Evolutionary conservation across 2,888 invertebrate species (phyloP), one percentile per base, ranked within the genome.

Genomic region (Punctoribates punctum): DNA sequence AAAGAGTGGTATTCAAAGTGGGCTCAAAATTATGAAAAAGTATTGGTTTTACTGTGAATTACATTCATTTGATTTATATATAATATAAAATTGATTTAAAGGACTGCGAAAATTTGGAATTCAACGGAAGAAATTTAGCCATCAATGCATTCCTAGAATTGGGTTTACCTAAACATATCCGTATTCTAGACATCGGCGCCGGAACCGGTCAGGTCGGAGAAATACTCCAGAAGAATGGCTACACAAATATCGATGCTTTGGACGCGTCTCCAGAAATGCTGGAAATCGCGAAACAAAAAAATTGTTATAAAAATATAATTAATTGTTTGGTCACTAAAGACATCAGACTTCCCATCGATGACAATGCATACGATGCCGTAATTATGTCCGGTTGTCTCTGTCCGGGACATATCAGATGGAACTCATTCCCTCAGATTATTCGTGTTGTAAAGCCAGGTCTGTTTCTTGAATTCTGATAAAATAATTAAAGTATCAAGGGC

Each of bases 221-320:
- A 48, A 20, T 57, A n/a, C 51, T 77, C 4, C n/a, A n/a, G n/a
- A n/a, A n/a, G n/a, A n/a, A 17, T 25, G 77, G 73, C 5, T 77
- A 76, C 54, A 42, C 51, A 20, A 75, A 77, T 46, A 1, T 77
- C 8, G 74, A 77, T 27, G 75, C 75, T 9, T n/a, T 77, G 2
- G 77, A 76, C 34, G 72, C 72, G 20, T 34, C 42, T 23, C 75
- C 75, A 29, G 42, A 74, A 38, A 76, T 77, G 77, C 34, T 77
- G 4, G 70, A 20, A 9, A 73, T 27, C 17, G 62, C 74, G 13
- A 74, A 75, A 51, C 38, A 60, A 25, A 67, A 76, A 75, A 72
- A 60, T 17, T 38, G 23, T 23, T 76, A 77, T n/a, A 23, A 27
- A 13, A 62, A 48, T 27, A 17, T 67, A 42, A 60, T 70, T n/a